Base-by-base conservation (phyloP, 2,888 invertebrate genomes). In the Apeira syringaria region DNA sequence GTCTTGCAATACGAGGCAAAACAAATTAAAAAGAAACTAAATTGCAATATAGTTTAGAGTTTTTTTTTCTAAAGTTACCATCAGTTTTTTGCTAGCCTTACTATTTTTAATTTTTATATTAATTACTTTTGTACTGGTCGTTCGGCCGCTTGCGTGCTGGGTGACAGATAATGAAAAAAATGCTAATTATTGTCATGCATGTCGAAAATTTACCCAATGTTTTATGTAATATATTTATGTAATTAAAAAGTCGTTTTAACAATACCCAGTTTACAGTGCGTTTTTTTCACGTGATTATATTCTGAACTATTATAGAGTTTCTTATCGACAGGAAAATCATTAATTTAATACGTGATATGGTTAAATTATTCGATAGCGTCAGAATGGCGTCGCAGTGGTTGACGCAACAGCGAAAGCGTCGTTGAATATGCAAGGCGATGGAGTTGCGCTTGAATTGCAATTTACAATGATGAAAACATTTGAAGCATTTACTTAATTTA, bases 41-140 rank as follows among this genome's bases (percentile, higher is more conserved):
- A 78, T 83, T 78, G 80, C 78, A 74, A 67, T 68, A 56, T 83
- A 82, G 74, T 64, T 66, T 77, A 84, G 71, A 61, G 24, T 24
- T 78, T 78, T 20, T 74, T 78, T 79, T 81, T 80, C 83, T 84
- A 81, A 81, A 87, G 88, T 88, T 88, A 88, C 88, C 88, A 87
- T 77, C 79, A 85, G 84, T 84, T 86, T 80, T 83, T 83, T 74
- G 86, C 85, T 88, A 87, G 87, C 74, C 76, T 83, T 72, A 68
- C 78, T 54, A 77, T 74, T 50, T 56, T 75, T 75, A 74, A 68
- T 78, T 71, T 76, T 77, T 76, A 66, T 68, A 72, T 29, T 70
- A 68, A 61, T 64, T 62, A 62, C 64, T 64, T 68, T 45, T 64
- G n/a, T 74, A 78, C 76, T 80, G 78, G 72, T 76, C 64, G 59